Conservation (phyloP, 2,113 vertebrate species). For the Geothlypis trichas region DNA sequence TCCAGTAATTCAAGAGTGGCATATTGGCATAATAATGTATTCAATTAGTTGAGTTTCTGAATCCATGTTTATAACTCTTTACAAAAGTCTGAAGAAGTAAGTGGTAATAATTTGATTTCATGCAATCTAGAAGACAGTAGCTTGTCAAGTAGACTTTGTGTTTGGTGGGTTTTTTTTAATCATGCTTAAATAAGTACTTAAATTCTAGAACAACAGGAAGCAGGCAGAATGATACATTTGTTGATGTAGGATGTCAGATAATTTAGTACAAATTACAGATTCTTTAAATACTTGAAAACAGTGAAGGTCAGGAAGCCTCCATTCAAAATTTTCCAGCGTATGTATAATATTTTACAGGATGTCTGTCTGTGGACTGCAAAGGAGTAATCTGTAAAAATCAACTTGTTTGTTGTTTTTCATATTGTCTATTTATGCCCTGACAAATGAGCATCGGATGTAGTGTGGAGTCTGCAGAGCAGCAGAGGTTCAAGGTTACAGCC, state of each 20-base stretch:
- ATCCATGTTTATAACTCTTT: not conserved
- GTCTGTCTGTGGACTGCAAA: constrained; percentile 57
- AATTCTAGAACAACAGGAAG: constrained; percentile 72
- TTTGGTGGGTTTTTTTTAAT: constrained; percentile 28
- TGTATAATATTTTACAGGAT: constrained; percentile 82
- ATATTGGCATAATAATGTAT: not conserved
- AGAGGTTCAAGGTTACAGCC: constrained; percentile 72
- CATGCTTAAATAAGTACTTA: constrained; percentile 38
- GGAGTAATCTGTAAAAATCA: constrained; percentile 77
- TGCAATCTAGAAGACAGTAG: not conserved
- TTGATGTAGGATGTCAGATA: constrained; percentile 70
- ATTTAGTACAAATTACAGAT: constrained; percentile 71
- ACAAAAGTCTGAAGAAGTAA: not conserved
- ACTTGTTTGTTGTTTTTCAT: constrained; percentile 81
- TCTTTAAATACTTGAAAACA: constrained; percentile 72
- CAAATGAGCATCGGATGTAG: constrained; percentile 76
- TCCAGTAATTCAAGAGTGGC: constrained; percentile 15
- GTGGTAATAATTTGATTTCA: not conserved
- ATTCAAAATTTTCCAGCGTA: constrained; percentile 77
- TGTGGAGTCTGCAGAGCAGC: constrained; percentile 69
- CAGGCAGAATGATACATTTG: constrained; percentile 66
- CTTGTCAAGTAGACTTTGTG: not conserved
- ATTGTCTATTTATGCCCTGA: constrained; percentile 74
- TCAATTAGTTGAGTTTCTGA: not conserved
- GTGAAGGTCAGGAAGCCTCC: constrained; percentile 72